These are phyloP conservation scores for Pogonognathellus flavescens DNA, from an alignment of 1,140 invertebrate genomes.

Conservation along the genomic window DNA sequence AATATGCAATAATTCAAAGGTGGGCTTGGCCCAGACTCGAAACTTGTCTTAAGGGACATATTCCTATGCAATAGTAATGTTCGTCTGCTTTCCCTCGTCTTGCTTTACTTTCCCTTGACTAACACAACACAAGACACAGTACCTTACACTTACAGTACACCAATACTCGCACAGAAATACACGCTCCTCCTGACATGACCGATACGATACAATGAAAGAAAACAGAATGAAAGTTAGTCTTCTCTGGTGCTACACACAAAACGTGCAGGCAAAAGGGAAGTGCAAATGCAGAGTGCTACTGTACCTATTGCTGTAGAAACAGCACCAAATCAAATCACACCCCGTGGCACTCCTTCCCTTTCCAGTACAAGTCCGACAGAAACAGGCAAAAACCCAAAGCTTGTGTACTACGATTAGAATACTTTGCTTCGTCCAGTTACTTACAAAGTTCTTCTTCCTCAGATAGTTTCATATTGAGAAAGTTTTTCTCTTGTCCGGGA, in stretches of 20 bases:
- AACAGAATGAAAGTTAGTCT: too few species aligned
- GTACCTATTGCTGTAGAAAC: too few species aligned
- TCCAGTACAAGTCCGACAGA: too few species aligned
- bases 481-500: too few species aligned
- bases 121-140: not conserved
- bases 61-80: conserved; percentile 45
- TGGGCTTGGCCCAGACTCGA: conserved; percentile 44
- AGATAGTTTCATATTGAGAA: not conserved
- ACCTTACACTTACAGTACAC: not conserved
- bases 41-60: conserved; percentile 46
- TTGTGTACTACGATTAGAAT: not conserved
- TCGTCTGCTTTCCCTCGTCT: conserved; percentile 13
- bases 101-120: not conserved
- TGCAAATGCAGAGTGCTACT: too few species aligned
- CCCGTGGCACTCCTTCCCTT: not conserved
- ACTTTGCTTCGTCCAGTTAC: not conserved
- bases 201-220: too few species aligned
- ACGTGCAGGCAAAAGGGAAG: too few species aligned
- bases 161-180: not conserved
- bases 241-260: too few species aligned
- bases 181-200: not conserved
- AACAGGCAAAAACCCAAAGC: not conserved
- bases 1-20: conserved; percentile 50
- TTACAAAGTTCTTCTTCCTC: not conserved
- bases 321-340: too few species aligned